These are phyloP conservation scores for Lasiurus cinereus DNA, from an alignment of 2,113 vertebrate genomes.

Conservation along the genomic window DNA sequence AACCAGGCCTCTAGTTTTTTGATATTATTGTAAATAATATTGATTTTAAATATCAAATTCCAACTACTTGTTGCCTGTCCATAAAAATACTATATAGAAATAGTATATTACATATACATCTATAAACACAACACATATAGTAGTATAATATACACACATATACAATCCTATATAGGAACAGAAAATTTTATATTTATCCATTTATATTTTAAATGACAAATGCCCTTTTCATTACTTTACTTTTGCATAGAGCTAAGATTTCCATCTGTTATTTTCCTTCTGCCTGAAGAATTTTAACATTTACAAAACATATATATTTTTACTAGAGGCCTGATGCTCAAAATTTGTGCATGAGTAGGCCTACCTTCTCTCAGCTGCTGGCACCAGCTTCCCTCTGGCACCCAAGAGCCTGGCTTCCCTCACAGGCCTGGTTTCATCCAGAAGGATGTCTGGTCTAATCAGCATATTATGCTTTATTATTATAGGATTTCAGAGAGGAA, in stretches of 20 bases:
- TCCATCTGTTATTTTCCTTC: neutral
- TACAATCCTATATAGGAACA: neutral
- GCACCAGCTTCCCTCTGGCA: no score
- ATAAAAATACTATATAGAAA: constrained; percentile 16
- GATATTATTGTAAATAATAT: neutral
- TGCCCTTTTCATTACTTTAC: neutral
- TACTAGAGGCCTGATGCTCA: no score
- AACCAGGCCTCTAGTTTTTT: neutral
- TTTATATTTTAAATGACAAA: neutral
- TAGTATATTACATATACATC: neutral
- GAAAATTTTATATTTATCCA: neutral
- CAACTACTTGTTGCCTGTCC: neutral
- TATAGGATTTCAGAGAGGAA: no score
- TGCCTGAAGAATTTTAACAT: neutral
- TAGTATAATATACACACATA: no score
- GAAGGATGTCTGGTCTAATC: no score
- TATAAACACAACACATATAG: no score
- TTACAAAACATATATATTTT: no score
- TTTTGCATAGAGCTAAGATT: neutral
- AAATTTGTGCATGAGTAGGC: no score
- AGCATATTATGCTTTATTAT: no score
- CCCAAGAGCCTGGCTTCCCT: no score
- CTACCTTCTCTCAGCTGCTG: no score
- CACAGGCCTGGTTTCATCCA: no score
- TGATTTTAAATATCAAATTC: constrained; percentile 20